A percentile compares a stretch with the other conserved stretches of the same genome.
Evolutionary conservation across 2,113 vertebrate species (phyloP).

Genomic region (Odontophorus gujanensis): DNA sequence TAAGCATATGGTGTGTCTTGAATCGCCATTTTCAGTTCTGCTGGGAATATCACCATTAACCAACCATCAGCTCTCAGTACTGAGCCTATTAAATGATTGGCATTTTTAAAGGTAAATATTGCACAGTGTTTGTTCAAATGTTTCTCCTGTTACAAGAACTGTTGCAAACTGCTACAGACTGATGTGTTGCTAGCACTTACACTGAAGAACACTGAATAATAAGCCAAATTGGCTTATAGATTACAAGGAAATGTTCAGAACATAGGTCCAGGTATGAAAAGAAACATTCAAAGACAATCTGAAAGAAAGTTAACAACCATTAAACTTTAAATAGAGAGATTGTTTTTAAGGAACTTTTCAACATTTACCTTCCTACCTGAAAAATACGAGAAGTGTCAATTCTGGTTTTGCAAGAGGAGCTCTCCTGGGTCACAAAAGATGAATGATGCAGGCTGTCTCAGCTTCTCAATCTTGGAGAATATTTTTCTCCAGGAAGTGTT

Average conservation of each 20-base stretch:
- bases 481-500: background rate
- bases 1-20: constrained; percentile 57
- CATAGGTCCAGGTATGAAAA: background rate
- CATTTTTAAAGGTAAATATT: constrained; percentile 68
- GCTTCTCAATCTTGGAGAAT: background rate
- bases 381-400: background rate
- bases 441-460: background rate
- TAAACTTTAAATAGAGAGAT: background rate
- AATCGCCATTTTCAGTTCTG: constrained; percentile 55
- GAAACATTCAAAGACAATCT: background rate
- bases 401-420: background rate
- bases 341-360: background rate
- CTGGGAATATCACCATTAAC: constrained; percentile 31
- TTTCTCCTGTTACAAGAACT: constrained; percentile 21
- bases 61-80: constrained; percentile 13
- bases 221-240: background rate
- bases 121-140: constrained; percentile 11
- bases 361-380: background rate
- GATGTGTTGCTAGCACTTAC: background rate
- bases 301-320: background rate
- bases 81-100: constrained; percentile 47
- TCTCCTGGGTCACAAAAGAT: background rate
- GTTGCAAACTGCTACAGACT: background rate
- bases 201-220: background rate
- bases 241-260: background rate